phyloP scores from a whole-genome alignment of 2,888 invertebrate genomes.

The Himalopsyche japonica region DNA sequence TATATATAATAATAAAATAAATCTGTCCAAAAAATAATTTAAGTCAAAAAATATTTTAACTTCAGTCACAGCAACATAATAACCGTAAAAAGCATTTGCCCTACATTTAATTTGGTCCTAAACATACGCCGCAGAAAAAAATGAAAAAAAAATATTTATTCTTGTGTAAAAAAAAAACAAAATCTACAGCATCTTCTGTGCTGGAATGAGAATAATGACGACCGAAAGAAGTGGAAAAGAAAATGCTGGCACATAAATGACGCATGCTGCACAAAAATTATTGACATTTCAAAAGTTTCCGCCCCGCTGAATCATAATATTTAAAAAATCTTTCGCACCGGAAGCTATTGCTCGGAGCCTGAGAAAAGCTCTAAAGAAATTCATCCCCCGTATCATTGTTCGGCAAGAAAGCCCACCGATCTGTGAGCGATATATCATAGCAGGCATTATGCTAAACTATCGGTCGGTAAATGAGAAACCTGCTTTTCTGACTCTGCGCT shows the following conservation, averaged over 20 bases:
- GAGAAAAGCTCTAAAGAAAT: not conserved
- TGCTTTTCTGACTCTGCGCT: not conserved
- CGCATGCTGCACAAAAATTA: not conserved
- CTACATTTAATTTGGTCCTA: too few relatives aligned
- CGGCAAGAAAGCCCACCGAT: conserved; percentile 24
- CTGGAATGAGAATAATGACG: too few relatives aligned
- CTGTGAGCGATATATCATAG: conserved; percentile 29
- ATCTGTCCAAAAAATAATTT: too few relatives aligned
- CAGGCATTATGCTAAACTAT: conserved; percentile 28
- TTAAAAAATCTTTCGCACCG: not conserved
- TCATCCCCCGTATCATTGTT: not conserved
- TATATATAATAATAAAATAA: too few relatives aligned
- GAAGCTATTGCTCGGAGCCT: not conserved
- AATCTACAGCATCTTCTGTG: too few relatives aligned
- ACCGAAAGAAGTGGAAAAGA: not conserved
- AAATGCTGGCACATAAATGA: not conserved
- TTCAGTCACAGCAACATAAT: too few relatives aligned
- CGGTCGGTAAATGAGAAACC: conserved; percentile 30
- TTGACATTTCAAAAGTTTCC: not conserved
- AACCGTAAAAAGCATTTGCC: too few relatives aligned
- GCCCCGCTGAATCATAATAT: not conserved
- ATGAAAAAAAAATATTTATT: too few relatives aligned
- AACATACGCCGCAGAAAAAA: too few relatives aligned
- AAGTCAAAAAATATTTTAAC: too few relatives aligned
- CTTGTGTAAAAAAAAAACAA: too few relatives aligned